Conservation (phyloP, 2,797 vertebrate species). For the Coracias cyanogaster region DNA sequence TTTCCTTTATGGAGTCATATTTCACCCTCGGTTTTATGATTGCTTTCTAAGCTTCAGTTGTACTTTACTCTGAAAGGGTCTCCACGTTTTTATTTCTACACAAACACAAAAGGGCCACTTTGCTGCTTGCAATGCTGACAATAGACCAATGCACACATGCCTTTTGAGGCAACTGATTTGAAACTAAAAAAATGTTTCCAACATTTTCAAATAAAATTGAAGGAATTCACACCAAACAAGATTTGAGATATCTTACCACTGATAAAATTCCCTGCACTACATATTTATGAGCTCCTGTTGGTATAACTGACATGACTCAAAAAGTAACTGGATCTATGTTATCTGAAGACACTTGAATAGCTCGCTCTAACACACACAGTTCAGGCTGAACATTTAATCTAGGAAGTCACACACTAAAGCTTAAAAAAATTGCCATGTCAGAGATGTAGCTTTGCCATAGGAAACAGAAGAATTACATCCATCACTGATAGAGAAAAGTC, state of each 20-base stretch:
- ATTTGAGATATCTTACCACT: neutral
- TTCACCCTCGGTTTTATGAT: neutral
- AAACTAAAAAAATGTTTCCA: neutral
- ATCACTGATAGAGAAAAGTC: neutral
- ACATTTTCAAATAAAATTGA: neutral
- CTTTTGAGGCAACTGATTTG: neutral
- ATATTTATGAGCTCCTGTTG: neutral
- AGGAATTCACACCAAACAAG: neutral
- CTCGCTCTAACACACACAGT: neutral
- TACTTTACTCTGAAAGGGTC: neutral
- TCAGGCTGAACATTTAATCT: neutral
- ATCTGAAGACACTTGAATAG: neutral
- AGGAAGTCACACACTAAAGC: neutral
- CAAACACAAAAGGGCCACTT: neutral
- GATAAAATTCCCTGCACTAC: neutral
- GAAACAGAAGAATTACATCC: neutral
- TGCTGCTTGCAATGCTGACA: neutral
- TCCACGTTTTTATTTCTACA: neutral
- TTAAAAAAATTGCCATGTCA: accelerated
- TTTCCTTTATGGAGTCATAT: neutral
- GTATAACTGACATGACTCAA: neutral
- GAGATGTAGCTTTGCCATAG: neutral
- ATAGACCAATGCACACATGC: neutral
- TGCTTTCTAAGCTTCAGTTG: neutral
- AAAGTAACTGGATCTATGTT: neutral